A percentile compares a stretch with the other conserved stretches of the same genome.
Evolutionary conservation across 2,113 vertebrate species (phyloP).

Genomic region (Ptychochromis oligacanthus): DNA sequence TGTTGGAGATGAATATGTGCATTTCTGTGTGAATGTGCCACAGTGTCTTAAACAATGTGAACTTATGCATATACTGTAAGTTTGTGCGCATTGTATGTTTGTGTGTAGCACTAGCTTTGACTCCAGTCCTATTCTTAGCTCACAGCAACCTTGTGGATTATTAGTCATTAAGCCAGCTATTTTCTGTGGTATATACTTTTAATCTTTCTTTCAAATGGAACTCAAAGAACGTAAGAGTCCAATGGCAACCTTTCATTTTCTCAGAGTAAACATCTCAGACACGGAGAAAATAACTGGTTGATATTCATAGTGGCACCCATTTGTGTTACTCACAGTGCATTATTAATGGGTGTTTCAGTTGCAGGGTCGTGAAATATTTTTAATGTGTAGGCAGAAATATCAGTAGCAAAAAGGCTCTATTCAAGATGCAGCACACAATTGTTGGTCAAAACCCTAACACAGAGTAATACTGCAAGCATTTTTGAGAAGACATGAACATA

Average conservation of each 20-base stretch:
- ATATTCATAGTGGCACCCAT: slow-evolving; percentile 36
- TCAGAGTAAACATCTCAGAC: slow-evolving; percentile 27
- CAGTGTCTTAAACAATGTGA: neutral
- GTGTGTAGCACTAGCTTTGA: neutral
- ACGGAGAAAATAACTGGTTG: slow-evolving; percentile 46
- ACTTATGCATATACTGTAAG: neutral
- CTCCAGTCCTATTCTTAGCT: slow-evolving; percentile 16
- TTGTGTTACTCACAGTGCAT: slow-evolving; percentile 39
- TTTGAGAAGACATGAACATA: neutral
- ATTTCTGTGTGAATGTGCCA: neutral
- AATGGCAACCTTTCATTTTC: slow-evolving; percentile 37
- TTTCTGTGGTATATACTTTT: slow-evolving; percentile 19
- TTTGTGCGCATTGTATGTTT: neutral
- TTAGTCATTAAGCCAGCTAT: slow-evolving; percentile 36
- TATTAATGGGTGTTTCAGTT: slow-evolving; percentile 41
- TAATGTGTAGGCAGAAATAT: slow-evolving; percentile 33
- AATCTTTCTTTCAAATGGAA: slow-evolving; percentile 11
- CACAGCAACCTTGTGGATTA: slow-evolving; percentile 32
- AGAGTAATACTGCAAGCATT: neutral
- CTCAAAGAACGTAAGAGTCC: slow-evolving; percentile 18
- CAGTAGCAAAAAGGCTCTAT: slow-evolving; percentile 4
- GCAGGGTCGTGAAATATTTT: slow-evolving; percentile 28
- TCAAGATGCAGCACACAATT: slow-evolving; percentile 14
- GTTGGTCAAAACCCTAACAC: neutral
- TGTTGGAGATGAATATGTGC: neutral